A percentile compares a stretch with the other conserved stretches of the same genome.
Evolutionary conservation across 2,888 invertebrate genomes (phyloP).

Genomic region (Sceliomorpha sp.): DNA sequence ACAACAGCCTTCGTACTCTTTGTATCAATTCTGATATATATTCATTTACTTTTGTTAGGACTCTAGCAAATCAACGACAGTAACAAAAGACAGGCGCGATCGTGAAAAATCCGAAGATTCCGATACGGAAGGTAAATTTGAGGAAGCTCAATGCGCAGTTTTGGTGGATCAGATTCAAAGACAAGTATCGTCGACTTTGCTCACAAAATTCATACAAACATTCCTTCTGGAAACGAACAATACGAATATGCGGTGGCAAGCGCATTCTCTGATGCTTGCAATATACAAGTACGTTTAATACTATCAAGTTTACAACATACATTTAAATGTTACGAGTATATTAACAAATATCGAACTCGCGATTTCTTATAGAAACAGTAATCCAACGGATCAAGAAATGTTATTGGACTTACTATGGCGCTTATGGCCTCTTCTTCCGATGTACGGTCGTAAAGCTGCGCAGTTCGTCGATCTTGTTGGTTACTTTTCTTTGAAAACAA

Average conservation of each 20-base stretch:
- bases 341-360: constrained; percentile 29
- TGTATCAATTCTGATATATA: constrained; percentile 1
- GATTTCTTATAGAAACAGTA: constrained; percentile 85
- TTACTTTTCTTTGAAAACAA: constrained; percentile 94
- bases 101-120: constrained; percentile 86
- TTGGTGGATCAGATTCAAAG: constrained; percentile 87
- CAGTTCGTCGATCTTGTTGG: constrained; percentile 98
- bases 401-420: constrained; percentile 93
- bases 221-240: constrained; percentile 96
- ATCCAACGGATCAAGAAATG: constrained; percentile 87
- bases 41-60: constrained; percentile 56
- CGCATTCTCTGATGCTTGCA: constrained; percentile 91
- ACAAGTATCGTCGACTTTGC: constrained; percentile 81
- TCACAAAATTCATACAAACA: constrained; percentile 89
- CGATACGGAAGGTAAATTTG: constrained; percentile 85
- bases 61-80: constrained; percentile 62
- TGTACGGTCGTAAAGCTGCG: constrained; percentile 95
- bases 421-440: constrained; percentile 93
- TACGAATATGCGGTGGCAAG: constrained; percentile 96
- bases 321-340: constrained; percentile 91
- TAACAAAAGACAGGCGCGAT: constrained; percentile 82
- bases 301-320: constrained; percentile 3
- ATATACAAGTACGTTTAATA: constrained; percentile 88
- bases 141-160: constrained; percentile 85
- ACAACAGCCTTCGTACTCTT: neutral